Conservation (phyloP, 2,113 vertebrate genomes). For the Plestiodon gilberti region DNA sequence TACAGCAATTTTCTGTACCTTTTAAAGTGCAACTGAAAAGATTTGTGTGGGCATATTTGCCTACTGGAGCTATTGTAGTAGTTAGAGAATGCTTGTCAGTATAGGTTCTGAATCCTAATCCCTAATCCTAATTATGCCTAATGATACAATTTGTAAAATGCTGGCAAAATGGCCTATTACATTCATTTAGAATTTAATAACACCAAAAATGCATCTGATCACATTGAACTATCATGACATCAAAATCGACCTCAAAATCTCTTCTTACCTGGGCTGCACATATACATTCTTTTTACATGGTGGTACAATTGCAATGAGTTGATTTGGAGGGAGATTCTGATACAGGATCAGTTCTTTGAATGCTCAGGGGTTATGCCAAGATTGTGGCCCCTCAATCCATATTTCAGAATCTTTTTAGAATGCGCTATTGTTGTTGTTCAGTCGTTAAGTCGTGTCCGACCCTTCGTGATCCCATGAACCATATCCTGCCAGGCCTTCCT, state of each 20-base stretch:
- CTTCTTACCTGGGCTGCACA: background rate
- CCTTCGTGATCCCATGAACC: too few relatives aligned
- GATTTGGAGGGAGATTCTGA: background rate
- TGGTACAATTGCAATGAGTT: background rate
- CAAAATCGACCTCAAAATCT: background rate
- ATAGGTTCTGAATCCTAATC: background rate
- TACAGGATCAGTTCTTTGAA: background rate
- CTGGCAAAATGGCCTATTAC: constrained; percentile 12
- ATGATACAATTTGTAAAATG: constrained; percentile 1
- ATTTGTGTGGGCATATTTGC: background rate
- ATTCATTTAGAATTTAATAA: constrained; percentile 27
- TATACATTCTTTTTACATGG: background rate
- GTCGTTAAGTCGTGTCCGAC: too few relatives aligned
- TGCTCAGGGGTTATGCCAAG: background rate
- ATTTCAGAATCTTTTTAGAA: too few relatives aligned
- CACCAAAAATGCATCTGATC: background rate
- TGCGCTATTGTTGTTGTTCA: too few relatives aligned
- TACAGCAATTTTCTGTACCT: constrained; percentile 6
- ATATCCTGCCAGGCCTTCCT: too few relatives aligned
- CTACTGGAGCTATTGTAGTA: background rate
- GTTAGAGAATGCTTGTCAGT: background rate
- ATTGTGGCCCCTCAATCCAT: background rate
- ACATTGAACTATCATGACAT: background rate
- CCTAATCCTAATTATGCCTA: constrained; percentile 35
- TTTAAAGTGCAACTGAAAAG: constrained; percentile 11